Conservation (phyloP, 2,888 invertebrate species). For the Ellobium chinense region DNA sequence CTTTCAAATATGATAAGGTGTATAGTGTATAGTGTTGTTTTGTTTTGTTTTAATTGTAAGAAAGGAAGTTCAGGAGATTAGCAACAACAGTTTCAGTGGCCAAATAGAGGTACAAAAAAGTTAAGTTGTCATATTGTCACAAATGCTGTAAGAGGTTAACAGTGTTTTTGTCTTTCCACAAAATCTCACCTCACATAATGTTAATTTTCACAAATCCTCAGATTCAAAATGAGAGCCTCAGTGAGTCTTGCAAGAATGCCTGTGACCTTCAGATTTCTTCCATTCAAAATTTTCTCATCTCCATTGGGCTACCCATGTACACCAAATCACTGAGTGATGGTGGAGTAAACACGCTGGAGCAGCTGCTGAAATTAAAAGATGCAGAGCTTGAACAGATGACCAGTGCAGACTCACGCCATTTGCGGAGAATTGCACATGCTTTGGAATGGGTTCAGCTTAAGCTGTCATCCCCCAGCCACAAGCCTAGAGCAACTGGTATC, state of each 20-base stretch:
- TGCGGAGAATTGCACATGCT: conserved; percentile 71
- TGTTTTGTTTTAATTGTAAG: too few relatives aligned
- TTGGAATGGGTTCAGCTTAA: conserved; percentile 72
- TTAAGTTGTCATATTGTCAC: too few relatives aligned
- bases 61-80: too few relatives aligned
- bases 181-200: too few relatives aligned
- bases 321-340: conserved; percentile 55
- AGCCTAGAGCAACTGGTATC: conserved; percentile 53
- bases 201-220: conserved; percentile 51
- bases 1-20: too few relatives aligned
- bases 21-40: too few relatives aligned
- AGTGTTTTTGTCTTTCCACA: too few relatives aligned
- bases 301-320: conserved; percentile 79
- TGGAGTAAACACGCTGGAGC: conserved; percentile 64
- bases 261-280: conserved; percentile 76
- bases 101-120: too few relatives aligned
- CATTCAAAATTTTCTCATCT: conserved; percentile 75
- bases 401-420: conserved; percentile 69
- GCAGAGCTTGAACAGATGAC: conserved; percentile 66
- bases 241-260: conserved; percentile 71
- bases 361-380: conserved; percentile 64
- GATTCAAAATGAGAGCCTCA: conserved; percentile 76
- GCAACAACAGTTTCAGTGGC: too few relatives aligned
- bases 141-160: too few relatives aligned
- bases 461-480: conserved; percentile 64